Evolutionary conservation across 2,797 vertebrate genomes (phyloP), one percentile per base, ranked within the genome.

Genomic region (Cyprinodon diabolis): DNA sequence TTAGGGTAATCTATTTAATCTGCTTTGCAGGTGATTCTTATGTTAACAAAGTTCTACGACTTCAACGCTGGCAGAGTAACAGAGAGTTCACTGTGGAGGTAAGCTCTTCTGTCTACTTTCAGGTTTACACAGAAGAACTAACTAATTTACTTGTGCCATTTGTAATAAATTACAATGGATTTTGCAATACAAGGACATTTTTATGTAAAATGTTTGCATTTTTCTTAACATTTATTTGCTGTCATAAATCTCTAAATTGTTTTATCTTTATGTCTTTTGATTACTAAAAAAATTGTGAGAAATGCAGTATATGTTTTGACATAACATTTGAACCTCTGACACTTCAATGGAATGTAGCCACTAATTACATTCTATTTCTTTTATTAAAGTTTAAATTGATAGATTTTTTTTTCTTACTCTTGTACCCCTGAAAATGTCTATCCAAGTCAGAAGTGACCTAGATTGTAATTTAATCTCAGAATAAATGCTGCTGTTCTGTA

Each of bases 31-130:
- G 97, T 98, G 93, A 98, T 98, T 92, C 95, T 98, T 88, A 98
- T 98, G 95, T 92, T 98, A 95, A 98, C 97, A 71, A 98, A 98
- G 92, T 96, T 96, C 82, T 97, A 96, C 52, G 97, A 98, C 95
- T 97, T 98, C 94, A 98, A 96, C 94, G 93, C 97, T 74, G 97
- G 97, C 89, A 96, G 96, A 94, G 96, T 98, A 84, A 98, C 97
- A 0, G 97, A 98, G 91, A 98, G 97, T 90, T 98, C 97, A 52
- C 93, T 98, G 82, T 98, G 97, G 97, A 97, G 97, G 97, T 98
- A 95, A 62, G 96, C 70, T 40, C 47, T n/a, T 72, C 37, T 51
- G 15, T 58, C 47, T 69, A 66, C 4, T 30, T 14, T 77, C 60
- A n/a, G 43, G 60, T 43, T 63, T 63, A 43, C 3, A 43, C 12